Evolutionary conservation across 1,140 invertebrate species (phyloP), one percentile per base, ranked within the genome.

Genomic region (Lepidostoma basale): DNA sequence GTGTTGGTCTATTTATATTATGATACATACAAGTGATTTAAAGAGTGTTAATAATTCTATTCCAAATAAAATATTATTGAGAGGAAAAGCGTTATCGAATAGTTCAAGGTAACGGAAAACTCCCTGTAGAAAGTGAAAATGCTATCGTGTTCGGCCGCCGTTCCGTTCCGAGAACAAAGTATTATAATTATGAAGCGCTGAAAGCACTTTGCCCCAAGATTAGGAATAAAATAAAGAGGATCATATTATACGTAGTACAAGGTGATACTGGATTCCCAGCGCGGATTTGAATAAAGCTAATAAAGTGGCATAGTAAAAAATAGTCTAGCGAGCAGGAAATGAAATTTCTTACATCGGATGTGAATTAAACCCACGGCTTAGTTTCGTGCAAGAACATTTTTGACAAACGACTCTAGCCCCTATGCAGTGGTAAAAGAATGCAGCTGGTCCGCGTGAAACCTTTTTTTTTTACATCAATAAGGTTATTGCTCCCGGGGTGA

Each of bases 401-500:
- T 69, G 59, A 20, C 14, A 18, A 26, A 39, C 52, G 25, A 62
- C 56, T 30, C 39, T 45, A 71, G 68, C 40, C n/a, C 56, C 39
- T n/a, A 49, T 67, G 40, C 60, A 67, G 49, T 60, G 56, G 54
- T 30, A 26, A 49, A 39, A 23, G 16, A 18, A 44, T 62, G 66
- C 66, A 71, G 64, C 69, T 71, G 47, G 18, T 39, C 4, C 44
- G 10, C 18, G 26, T 25, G 14, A 39, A 12, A 62, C 65, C 59
- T 63, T 64, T 66, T 49, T 63, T 64, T 66, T 54, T 63, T 62
- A 25, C 33, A 40, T 22, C 47, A 62, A 68, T 23, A 63, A 44
- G 70, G 70, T 72, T 66, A 68, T 60, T 45, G 70, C 63, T 64
- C 70, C 26, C 23, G 14, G 39, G 33, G 10, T 45, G n/a, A 28